A percentile compares a stretch with the other conserved stretches of the same genome.
Evolutionary conservation across 2,888 invertebrate genomes (phyloP).

Genomic region (Ormyrus thymus): DNA sequence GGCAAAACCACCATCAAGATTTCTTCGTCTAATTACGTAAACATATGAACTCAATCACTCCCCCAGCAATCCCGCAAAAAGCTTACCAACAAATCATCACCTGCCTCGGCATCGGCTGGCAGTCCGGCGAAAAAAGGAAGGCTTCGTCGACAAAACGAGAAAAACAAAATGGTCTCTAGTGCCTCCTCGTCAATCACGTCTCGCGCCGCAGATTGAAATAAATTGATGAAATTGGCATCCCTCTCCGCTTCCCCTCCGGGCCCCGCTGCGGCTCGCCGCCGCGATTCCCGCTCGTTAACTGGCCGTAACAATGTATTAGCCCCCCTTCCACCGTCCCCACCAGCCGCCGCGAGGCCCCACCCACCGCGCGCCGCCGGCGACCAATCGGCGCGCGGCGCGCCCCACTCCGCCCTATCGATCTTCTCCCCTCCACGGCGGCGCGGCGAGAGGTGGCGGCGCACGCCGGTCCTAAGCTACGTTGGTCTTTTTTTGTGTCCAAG

Average conservation of each 20-base stretch:
- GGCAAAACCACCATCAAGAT: too few species aligned
- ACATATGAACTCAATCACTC: too few species aligned
- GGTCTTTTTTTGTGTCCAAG: constrained; percentile 47
- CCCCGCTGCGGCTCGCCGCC: constrained; percentile 27
- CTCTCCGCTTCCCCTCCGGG: constrained; percentile 38
- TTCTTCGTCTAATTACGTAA: too few species aligned
- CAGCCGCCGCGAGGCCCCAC: background rate
- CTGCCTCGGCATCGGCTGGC: background rate
- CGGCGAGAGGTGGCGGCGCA: background rate
- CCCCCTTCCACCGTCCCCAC: constrained; percentile 54
- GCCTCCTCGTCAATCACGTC: constrained; percentile 63
- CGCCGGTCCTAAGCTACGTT: constrained; percentile 17
- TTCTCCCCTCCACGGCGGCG: background rate
- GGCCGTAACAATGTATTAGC: constrained; percentile 67
- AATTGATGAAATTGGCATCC: constrained; percentile 71
- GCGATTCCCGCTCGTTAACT: constrained; percentile 65
- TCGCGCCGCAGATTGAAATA: constrained; percentile 69
- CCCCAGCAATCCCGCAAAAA: too few species aligned
- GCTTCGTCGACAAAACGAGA: background rate
- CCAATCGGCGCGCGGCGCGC: background rate
- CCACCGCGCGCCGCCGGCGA: background rate
- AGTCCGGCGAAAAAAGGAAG: background rate
- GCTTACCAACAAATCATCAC: too few species aligned
- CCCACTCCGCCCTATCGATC: constrained; percentile 10
- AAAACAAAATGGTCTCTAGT: constrained; percentile 67